Evolutionary conservation across 2,888 invertebrate species (phyloP).

Genomic region (Athetis lepigone): DNA sequence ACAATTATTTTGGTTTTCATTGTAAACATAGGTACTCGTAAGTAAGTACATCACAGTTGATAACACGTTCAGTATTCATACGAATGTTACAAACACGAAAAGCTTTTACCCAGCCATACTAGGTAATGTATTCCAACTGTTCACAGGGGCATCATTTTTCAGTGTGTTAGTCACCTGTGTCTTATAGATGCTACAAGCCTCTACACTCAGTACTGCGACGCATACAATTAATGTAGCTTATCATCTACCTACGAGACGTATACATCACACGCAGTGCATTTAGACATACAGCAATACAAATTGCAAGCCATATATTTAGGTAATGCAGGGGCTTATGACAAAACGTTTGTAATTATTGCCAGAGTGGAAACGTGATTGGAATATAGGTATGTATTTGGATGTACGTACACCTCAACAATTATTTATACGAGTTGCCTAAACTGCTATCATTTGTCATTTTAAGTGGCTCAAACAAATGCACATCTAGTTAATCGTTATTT

Average conservation of each 20-base stretch:
- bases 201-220: conserved; percentile 74
- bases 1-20: neutral
- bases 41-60: neutral
- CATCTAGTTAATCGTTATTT: neutral
- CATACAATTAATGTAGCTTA: conserved; percentile 77
- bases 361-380: conserved; percentile 39
- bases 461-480: neutral
- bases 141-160: conserved; percentile 71
- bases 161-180: conserved; percentile 74
- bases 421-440: conserved; percentile 25
- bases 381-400: conserved; percentile 5
- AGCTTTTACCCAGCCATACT: conserved; percentile 49
- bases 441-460: conserved; percentile 27
- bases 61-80: conserved; percentile 23
- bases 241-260: conserved; percentile 47
- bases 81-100: conserved; percentile 46
- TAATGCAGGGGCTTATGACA: conserved; percentile 50
- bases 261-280: conserved; percentile 51
- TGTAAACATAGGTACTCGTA: too few species aligned
- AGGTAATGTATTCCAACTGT: conserved; percentile 68
- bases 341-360: conserved; percentile 51
- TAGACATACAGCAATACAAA: conserved; percentile 42
- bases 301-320: conserved; percentile 50
- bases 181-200: conserved; percentile 76
- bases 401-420: neutral